Base-by-base conservation (phyloP, 2,797 vertebrate genomes). In the Crax fasciolata region DNA sequence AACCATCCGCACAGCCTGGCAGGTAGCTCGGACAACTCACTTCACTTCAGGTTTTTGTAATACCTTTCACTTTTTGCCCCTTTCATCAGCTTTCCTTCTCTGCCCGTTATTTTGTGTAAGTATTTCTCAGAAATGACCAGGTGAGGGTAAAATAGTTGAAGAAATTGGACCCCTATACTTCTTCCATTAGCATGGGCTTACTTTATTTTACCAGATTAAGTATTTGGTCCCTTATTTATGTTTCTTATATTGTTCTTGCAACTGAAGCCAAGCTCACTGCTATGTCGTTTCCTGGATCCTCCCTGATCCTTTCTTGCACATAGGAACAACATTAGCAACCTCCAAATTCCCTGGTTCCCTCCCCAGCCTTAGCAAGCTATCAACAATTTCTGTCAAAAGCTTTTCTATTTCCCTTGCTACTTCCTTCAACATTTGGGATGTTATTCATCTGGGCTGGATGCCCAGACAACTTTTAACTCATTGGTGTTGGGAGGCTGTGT, bases 381-480 rank as follows among this genome's bases (percentile, higher is more conserved):
- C 97, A 97, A 97, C 96, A 97, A 97, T 96, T 97, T 98, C 96
- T 97, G 97, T 98, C 97, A 98, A 97, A 98, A 96, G 91, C 93
- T 97, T 97, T 97, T 97, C 93, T 98, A 97, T 97, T 98, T 98
- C 96, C 96, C 97, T 97, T 97, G 96, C 94, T 97, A 95, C 96
- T 98, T 98, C 97, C 95, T 98, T 97, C 96, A 97, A 78, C 97
- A 96, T 96, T 96, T 97, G 97, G 91, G 92, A 97, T 98, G 97
- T 97, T 97, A 95, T 97, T 97, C 97, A 97, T 97, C 97, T 97
- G 98, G 98, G 97, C 97, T 75, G 96, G 70, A 71, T 97, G 97
- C 98, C 98, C 97, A 97, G 97, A 95, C 90, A 96, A 87, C 93
- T 96, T 97, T 98, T 98, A 97, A 97, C 96, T 97, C 97, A 24